Percentiles rank a stretch among this genome's conserved stretches.
These are phyloP conservation scores for Drosophila serrata DNA, from an alignment of 1,140 invertebrate genomes.

Conservation along the genomic window DNA sequence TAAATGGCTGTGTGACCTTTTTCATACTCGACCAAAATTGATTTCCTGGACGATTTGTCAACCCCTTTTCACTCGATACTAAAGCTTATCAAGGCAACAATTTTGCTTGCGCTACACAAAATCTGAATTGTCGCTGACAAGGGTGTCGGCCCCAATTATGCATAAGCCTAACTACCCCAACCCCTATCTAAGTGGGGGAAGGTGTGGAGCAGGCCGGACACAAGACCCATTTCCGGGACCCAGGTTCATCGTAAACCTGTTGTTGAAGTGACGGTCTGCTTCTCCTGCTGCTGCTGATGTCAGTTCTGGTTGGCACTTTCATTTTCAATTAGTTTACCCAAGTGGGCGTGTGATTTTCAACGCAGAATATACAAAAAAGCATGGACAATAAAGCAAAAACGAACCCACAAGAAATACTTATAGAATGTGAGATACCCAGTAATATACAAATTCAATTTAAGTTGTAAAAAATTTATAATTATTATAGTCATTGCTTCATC, in stretches of 20 bases:
- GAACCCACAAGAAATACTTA: no score
- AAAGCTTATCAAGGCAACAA: constrained; percentile 68
- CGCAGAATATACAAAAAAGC: constrained; percentile 55
- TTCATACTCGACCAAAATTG: constrained; percentile 63
- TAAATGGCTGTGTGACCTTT: constrained; percentile 79
- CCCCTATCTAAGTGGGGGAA: neutral
- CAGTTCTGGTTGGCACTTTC: constrained; percentile 59
- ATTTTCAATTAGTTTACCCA: constrained; percentile 78
- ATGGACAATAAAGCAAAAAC: constrained; percentile 16
- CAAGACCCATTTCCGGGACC: constrained; percentile 40
- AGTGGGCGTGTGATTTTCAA: constrained; percentile 80
- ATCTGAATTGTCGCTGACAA: constrained; percentile 72
- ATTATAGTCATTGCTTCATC: neutral
- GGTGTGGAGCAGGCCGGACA: constrained; percentile 3
- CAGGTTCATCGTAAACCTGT: constrained; percentile 59
- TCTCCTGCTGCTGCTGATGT: constrained; percentile 10
- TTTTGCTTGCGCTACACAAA: constrained; percentile 65
- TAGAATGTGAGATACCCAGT: constrained; percentile 8
- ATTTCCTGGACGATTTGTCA: constrained; percentile 81
- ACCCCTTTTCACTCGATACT: constrained; percentile 65
- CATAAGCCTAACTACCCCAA: constrained; percentile 41
- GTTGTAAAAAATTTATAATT: neutral
- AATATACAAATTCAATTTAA: neutral
- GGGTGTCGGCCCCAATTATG: constrained; percentile 78
- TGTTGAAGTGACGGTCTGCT: constrained; percentile 38